Conservation (phyloP, 2,888 invertebrate genomes). For the Atherix ibis region DNA sequence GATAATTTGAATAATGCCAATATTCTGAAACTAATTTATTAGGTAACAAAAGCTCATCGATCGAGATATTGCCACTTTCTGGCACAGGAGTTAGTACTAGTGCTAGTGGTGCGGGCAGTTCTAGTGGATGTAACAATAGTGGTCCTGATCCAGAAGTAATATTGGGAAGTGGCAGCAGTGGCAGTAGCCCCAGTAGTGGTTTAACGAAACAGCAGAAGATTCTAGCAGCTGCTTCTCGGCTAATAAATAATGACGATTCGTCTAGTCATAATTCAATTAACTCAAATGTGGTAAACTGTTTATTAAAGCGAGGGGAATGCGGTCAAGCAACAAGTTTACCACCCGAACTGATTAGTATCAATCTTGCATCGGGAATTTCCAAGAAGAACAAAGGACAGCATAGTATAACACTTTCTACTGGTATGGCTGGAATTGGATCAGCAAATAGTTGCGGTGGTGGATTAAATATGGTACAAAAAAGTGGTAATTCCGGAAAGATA, state of each 20-base stretch:
- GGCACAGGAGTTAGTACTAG: constrained; percentile 5
- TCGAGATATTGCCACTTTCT: constrained; percentile 25
- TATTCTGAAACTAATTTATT: constrained; percentile 27
- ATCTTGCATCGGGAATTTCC: too few relatives aligned
- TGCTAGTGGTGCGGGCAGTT: background rate
- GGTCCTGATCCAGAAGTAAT: background rate
- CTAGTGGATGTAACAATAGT: background rate
- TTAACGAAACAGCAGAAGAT: constrained; percentile 27
- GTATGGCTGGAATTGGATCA: too few relatives aligned
- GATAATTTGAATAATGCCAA: constrained; percentile 19
- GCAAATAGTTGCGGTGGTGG: too few relatives aligned
- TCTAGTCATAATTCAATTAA: constrained; percentile 1
- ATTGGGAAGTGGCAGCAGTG: background rate
- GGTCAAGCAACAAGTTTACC: constrained; percentile 5
- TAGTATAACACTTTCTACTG: background rate
- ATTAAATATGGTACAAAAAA: constrained; percentile 11
- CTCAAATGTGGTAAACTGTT: too few relatives aligned
- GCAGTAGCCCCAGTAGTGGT: constrained; percentile 1
- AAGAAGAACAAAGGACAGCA: constrained; percentile 4
- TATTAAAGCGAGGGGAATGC: background rate
- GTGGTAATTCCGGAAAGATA: background rate
- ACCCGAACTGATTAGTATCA: constrained; percentile 14
- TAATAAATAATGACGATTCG: constrained; percentile 18
- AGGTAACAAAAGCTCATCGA: constrained; percentile 12
- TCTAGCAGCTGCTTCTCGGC: constrained; percentile 24